Evolutionary conservation across 2,113 vertebrate genomes (phyloP), one percentile per base, ranked within the genome.

Genomic region (Poeciliopsis retropinna): DNA sequence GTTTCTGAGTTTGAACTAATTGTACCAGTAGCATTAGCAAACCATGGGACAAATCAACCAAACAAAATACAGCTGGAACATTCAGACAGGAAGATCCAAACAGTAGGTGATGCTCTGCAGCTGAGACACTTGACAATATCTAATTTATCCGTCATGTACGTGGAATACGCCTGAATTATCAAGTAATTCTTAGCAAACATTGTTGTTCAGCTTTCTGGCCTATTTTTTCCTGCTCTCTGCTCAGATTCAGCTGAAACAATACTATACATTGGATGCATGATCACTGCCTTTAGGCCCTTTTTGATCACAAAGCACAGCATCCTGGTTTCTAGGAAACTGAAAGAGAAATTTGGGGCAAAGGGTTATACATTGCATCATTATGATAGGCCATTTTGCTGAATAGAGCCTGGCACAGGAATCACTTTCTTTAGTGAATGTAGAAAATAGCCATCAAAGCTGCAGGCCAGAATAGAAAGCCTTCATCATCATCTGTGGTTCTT

Each of bases 141-240:
- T 92, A 89, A 93, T 94, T 93, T 90, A 86, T 90, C 87, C 88
- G 90, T 94, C 91, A 89, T 84, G 89, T 88, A 60, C 67, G 30
- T 73, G 78, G 82, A 87, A 89, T 89, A 88, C 83, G 87, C 91
- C 76, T 89, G 90, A 93, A 93, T 94, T 94, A 93, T 80, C 90
- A 90, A 88, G 91, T 90, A 51, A 86, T 93, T 92, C 93, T 89
- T 87, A 79, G 75, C 82, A 89, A 91, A 89, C 66, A 79, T 84
- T 85, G 86, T 89, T 90, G 87, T 92, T 93, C 72, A 19, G 79
- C 79, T 88, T 82, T 76, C 78, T 72, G 81, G 67, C 78, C 78
- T 82, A 54, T 85, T 85, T 41, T 87, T 76, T 74, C 41, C 70
- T 75, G 13, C 84, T 83, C 74, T 85, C 70, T 65, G n/a, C 76